These are phyloP conservation scores for Zosterops hypoxanthus DNA, from an alignment of 2,113 vertebrate species.

Conservation along the genomic window DNA sequence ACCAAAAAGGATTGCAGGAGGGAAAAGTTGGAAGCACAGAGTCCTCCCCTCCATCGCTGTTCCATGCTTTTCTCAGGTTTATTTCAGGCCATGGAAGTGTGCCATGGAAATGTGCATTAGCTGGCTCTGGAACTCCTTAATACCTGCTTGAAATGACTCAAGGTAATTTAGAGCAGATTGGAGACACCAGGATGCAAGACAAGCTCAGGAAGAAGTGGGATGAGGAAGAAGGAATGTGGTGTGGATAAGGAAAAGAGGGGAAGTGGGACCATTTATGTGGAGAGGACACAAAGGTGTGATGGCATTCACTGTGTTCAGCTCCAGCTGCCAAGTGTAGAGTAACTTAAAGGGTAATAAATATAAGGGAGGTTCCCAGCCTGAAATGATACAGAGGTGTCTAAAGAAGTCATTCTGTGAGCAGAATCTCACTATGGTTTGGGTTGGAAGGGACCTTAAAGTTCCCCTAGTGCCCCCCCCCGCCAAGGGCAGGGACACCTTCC, in stretches of 20 bases:
- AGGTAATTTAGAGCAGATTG: not conserved
- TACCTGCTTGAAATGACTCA: not conserved
- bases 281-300: not conserved
- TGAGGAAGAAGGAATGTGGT: not conserved
- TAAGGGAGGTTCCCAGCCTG: not conserved
- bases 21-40: not conserved
- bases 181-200: not conserved
- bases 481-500: not conserved
- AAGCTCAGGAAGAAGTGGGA: not conserved
- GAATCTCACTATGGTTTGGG: not conserved
- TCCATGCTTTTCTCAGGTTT: not conserved
- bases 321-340: not conserved
- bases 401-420: not conserved
- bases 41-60: not conserved
- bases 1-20: not conserved
- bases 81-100: not conserved
- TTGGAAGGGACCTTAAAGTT: not conserved
- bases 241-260: not conserved
- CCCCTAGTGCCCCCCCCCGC: not conserved
- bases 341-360: not conserved
- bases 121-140: not conserved
- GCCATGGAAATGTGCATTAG: constrained; percentile 4
- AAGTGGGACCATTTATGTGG: not conserved
- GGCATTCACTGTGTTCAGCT: not conserved
- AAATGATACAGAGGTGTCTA: not conserved